phyloP scores from a whole-genome alignment of 2,888 invertebrate genomes.

The Drosophila subsilvestris region DNA sequence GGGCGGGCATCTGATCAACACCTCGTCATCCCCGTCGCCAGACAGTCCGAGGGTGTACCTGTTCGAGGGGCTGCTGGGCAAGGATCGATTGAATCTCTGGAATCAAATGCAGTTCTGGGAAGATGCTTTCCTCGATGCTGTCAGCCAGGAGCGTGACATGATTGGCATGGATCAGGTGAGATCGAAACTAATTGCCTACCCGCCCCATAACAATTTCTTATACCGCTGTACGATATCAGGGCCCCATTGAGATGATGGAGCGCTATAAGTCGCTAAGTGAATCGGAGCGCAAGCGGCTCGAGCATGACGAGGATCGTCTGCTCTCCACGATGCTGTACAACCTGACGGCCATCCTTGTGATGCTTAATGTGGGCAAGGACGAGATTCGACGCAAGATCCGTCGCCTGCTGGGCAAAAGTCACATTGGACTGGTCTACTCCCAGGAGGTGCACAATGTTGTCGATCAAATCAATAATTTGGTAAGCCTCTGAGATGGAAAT shows the following conservation, averaged over 20 bases:
- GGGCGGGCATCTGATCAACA: constrained; percentile 93
- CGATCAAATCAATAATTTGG: constrained; percentile 97
- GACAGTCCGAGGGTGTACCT: constrained; percentile 95
- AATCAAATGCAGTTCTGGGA: constrained; percentile 99
- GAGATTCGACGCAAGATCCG: constrained; percentile 94
- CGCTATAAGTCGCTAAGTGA: constrained; percentile 97
- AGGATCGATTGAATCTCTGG: constrained; percentile 92
- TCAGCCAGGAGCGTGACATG: constrained; percentile 98
- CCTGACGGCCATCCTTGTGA: constrained; percentile 96
- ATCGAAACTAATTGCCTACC: no score
- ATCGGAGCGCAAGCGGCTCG: constrained; percentile 95
- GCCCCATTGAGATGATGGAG: constrained; percentile 99
- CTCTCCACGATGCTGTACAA: constrained; percentile 98
- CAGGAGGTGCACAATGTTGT: constrained; percentile 98
- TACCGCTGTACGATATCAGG: constrained; percentile 84
- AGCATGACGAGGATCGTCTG: constrained; percentile 98
- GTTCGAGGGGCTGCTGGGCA: constrained; percentile 92
- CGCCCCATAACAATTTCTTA: no score
- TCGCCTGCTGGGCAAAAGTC: constrained; percentile 97
- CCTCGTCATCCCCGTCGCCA: constrained; percentile 92
- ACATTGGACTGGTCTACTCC: constrained; percentile 98
- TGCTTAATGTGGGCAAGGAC: constrained; percentile 93
- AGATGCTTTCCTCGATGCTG: constrained; percentile 98
- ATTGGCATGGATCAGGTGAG: constrained; percentile 98
- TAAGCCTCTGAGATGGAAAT: constrained; percentile 84